Evolutionary conservation across 2,113 vertebrate species (phyloP), one percentile per base, ranked within the genome.

Genomic region (Tapirus terrestris): DNA sequence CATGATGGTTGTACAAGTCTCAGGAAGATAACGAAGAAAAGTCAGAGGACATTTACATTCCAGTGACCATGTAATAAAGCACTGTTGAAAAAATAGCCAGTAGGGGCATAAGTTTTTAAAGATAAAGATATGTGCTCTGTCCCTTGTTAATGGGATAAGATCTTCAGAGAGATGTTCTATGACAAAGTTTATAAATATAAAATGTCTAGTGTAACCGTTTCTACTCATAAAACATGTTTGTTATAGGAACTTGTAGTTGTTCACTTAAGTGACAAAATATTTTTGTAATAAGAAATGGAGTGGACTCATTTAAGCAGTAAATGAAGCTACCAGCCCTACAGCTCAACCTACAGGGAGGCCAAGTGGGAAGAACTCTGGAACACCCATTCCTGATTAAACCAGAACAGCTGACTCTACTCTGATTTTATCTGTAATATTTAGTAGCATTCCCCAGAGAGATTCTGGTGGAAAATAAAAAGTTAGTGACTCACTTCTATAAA

Each of bases 1-100:
- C 89, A 86, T 85, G 89, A 91, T 96, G 72, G 53, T 85, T 97
- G 91, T 96, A 79, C 95, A 93, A 61, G 31, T 94, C 82, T 91
- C 83, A 97, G 73, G 11, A 89, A 96, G 77, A 94, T 82, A 96
- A 86, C 8, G 36, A 82, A 94, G 33, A 90, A 39, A 95, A 91
- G 86, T 94, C 18, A 48, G 72, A 95, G 77, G 87, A 73, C 61
- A 89, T 96, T 93, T 93, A 39, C 68, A 91, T 67, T 93, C 77
- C 75, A 94, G 67, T 77, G 67, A 82, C 45, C 65, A 79, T 10
- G 3, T 93, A 14, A 93, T 93, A 96, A 82, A 45, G 29, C 21
- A 91, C 5, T 63, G 51, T 73, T 61, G 29, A 53, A 68, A 97
- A 87, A 83, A 91, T n/a, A 93, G 45, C 53, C 60, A 96, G 53